Evolutionary conservation across 2,888 invertebrate genomes (phyloP).

Genomic region (Ormyrus nitidulus): DNA sequence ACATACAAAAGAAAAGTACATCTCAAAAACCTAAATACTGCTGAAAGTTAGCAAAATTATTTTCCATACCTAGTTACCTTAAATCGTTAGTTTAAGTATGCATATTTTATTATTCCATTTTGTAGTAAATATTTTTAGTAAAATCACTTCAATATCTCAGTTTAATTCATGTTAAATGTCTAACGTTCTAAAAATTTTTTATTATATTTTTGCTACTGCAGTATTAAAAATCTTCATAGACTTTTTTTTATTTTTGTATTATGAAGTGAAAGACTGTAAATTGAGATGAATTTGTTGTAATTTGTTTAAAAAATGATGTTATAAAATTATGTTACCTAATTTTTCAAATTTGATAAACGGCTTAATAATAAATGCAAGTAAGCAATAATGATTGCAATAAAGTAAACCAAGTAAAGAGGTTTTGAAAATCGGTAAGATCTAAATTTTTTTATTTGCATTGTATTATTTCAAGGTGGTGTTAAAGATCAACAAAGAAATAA

Average conservation of each 20-base stretch:
- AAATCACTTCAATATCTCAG: too few species aligned
- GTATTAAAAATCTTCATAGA: too few species aligned
- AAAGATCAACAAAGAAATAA: too few species aligned
- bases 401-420: background rate
- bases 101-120: too few species aligned
- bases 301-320: background rate
- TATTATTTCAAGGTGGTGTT: background rate
- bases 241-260: too few species aligned
- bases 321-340: background rate
- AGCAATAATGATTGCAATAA: background rate
- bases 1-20: too few species aligned
- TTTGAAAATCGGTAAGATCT: background rate
- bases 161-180: too few species aligned
- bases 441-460: conserved; percentile 11
- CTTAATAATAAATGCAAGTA: too few species aligned
- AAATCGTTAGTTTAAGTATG: conserved; percentile 2
- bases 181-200: too few species aligned
- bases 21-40: background rate
- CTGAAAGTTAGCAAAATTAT: background rate
- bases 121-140: too few species aligned
- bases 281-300: background rate
- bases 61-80: conserved; percentile 9
- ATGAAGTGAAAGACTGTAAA: background rate
- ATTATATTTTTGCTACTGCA: too few species aligned
- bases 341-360: too few species aligned